These are phyloP conservation scores for Sebastes nivosus DNA, from an alignment of 2,797 vertebrate species.

Conservation along the genomic window DNA sequence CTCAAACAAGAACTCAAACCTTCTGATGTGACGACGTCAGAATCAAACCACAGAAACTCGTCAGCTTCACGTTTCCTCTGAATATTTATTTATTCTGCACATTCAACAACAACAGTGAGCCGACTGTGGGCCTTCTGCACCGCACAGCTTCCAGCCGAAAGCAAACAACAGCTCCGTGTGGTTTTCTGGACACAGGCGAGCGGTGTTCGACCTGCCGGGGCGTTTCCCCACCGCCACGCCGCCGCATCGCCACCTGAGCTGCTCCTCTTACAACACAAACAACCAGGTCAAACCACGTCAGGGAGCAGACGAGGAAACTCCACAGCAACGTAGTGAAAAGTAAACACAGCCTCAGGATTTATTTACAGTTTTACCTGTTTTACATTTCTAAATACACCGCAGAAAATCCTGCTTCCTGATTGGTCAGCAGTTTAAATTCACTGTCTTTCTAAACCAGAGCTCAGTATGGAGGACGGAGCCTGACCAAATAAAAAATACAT, in stretches of 20 bases:
- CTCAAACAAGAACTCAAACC: no score
- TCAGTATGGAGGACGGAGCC: background rate
- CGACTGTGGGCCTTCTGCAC: no score
- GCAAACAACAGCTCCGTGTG: no score
- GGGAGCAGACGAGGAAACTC: background rate
- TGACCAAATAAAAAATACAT: no score
- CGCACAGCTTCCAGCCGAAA: no score
- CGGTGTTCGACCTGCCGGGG: no score
- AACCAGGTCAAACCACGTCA: background rate
- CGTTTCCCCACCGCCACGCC: no score
- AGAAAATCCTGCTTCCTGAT: background rate
- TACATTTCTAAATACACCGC: background rate
- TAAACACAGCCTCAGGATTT: background rate
- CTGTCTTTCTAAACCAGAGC: background rate
- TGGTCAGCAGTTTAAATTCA: background rate
- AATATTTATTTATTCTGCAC: background rate
- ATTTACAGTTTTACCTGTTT: background rate
- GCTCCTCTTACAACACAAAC: background rate
- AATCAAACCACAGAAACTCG: background rate
- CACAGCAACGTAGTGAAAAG: no score
- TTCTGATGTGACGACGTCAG: background rate
- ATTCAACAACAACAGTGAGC: no score
- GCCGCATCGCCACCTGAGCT: no score
- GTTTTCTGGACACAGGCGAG: no score
- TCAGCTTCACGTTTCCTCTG: slow-evolving; percentile 3